Conservation (phyloP, 2,888 invertebrate species). For the Caenorhabditis imperialis region DNA sequence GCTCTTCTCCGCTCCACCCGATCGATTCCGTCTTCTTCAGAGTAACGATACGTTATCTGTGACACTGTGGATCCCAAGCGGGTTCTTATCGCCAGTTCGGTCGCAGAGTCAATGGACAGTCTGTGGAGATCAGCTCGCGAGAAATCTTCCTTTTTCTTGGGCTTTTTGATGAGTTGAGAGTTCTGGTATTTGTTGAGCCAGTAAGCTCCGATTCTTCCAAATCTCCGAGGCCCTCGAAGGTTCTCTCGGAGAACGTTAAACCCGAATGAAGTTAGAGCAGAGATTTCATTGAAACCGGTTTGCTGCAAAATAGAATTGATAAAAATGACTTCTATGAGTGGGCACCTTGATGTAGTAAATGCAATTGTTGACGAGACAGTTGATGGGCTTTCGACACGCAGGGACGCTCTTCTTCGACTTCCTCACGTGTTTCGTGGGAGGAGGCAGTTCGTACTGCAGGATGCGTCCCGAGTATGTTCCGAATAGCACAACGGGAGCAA, state of each 20-base stretch:
- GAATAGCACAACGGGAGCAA: constrained; percentile 21
- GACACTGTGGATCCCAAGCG: constrained; percentile 37
- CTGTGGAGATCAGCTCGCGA: background rate
- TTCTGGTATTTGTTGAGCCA: constrained; percentile 26
- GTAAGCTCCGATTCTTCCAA: constrained; percentile 5
- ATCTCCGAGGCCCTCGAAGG: background rate
- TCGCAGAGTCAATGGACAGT: constrained; percentile 12
- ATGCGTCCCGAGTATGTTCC: constrained; percentile 49
- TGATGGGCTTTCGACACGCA: constrained; percentile 24
- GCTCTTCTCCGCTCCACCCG: constrained; percentile 17
- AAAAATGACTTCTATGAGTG: too few relatives aligned
- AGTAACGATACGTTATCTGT: constrained; percentile 4
- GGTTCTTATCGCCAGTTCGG: constrained; percentile 17
- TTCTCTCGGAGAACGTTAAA: constrained; percentile 38
- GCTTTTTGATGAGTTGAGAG: constrained; percentile 1
- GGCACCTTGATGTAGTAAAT: constrained; percentile 18
- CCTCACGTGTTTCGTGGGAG: constrained; percentile 30
- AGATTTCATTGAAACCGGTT: constrained; percentile 48
- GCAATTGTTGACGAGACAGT: constrained; percentile 15
- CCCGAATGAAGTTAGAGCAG: constrained; percentile 40
- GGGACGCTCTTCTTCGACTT: constrained; percentile 1
- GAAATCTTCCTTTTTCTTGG: constrained; percentile 3
- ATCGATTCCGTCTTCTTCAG: constrained; percentile 28
- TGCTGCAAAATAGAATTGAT: constrained; percentile 24
- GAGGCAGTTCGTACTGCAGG: constrained; percentile 43